These are phyloP conservation scores for Parnassius apollo DNA, from an alignment of 2,888 invertebrate species.

Conservation along the genomic window DNA sequence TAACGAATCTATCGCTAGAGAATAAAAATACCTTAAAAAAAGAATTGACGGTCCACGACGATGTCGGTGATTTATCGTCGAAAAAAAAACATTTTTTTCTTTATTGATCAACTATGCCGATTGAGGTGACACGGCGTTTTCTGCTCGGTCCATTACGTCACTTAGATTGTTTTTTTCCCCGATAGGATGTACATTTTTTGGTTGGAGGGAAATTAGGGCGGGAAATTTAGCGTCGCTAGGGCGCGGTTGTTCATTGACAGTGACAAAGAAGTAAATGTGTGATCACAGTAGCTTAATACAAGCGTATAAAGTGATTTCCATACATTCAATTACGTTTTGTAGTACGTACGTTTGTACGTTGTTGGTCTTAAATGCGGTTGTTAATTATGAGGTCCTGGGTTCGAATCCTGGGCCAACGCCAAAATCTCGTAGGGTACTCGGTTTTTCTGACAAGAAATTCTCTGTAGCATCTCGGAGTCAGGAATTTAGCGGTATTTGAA, in stretches of 20 bases:
- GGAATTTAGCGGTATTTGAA: too few species aligned
- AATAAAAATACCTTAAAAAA: conserved; percentile 9
- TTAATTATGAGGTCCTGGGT: too few species aligned
- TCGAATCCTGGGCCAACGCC: too few species aligned
- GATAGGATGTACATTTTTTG: conserved; percentile 12
- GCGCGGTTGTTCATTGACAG: conserved; percentile 1
- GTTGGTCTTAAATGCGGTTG: too few species aligned
- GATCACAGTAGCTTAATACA: neutral
- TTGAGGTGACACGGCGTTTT: conserved; percentile 20
- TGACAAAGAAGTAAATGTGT: conserved; percentile 5
- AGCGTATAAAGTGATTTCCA: too few species aligned
- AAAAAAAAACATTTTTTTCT: neutral
- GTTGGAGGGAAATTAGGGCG: conserved; percentile 21
- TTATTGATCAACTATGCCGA: conserved; percentile 12
- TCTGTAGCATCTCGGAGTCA: too few species aligned
- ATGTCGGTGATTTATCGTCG: conserved; percentile 20
- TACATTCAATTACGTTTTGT: too few species aligned
- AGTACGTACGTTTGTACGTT: too few species aligned
- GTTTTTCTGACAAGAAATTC: too few species aligned
- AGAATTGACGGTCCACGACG: conserved; percentile 6
- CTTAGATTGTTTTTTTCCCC: conserved; percentile 9
- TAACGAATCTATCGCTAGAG: conserved; percentile 12
- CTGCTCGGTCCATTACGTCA: conserved; percentile 12
- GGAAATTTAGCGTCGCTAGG: neutral
- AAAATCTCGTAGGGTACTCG: too few species aligned